These are phyloP conservation scores for Chironomus tepperi DNA, from an alignment of 1,140 invertebrate species.

Conservation along the genomic window DNA sequence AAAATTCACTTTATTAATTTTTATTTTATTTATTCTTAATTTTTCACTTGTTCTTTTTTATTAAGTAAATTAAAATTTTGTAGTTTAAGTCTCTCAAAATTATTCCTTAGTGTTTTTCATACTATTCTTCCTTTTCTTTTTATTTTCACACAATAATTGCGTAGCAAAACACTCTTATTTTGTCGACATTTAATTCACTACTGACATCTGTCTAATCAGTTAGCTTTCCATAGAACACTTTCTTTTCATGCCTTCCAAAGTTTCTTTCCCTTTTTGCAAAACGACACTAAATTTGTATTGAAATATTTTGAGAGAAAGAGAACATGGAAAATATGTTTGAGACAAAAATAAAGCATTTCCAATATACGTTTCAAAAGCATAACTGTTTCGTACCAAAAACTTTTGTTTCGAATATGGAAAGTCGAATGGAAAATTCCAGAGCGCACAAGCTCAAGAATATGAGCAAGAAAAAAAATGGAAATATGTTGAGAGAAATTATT, in stretches of 20 bases:
- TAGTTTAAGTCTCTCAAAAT: neutral
- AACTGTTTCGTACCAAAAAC: neutral
- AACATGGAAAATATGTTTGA: neutral
- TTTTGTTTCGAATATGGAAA: neutral
- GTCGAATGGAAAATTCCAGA: neutral
- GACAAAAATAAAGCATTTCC: neutral
- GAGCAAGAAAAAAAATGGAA: neutral
- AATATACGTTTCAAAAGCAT: neutral
- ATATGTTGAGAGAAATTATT: neutral
- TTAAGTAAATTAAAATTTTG: neutral
- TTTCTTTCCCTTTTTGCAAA: too few species aligned
- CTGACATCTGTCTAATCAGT: slow-evolving; percentile 22
- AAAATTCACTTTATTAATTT: neutral
- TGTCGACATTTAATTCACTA: slow-evolving; percentile 20
- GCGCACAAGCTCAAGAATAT: neutral
- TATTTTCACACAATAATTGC: neutral
- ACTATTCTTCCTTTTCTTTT: neutral
- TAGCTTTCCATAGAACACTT: neutral
- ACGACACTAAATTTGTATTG: too few species aligned
- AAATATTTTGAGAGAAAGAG: too few species aligned
- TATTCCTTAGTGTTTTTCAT: neutral
- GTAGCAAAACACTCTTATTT: slow-evolving; percentile 9
- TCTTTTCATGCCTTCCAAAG: neutral
- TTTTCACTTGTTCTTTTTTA: neutral
- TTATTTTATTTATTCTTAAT: neutral